phyloP scores from a whole-genome alignment of 2,797 vertebrate species.

The Acrocephalus scirpaceus region DNA sequence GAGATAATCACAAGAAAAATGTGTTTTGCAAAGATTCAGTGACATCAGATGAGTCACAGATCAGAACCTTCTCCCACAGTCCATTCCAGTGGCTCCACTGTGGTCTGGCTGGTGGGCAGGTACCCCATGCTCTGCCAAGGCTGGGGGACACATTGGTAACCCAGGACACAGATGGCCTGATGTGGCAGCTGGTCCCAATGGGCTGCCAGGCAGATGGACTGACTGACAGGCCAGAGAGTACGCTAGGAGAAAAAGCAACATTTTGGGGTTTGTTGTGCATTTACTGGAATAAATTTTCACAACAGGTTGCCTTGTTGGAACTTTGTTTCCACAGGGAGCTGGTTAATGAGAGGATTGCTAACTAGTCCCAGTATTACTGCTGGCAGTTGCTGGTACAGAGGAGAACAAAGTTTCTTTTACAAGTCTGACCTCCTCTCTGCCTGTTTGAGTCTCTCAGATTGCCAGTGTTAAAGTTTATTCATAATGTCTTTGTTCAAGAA shows the following conservation, averaged over 20 bases:
- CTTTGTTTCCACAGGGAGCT: not conserved
- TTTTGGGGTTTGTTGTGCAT: not conserved
- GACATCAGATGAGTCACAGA: not conserved
- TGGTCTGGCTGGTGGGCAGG: not conserved
- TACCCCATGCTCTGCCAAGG: not conserved
- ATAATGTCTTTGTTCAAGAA: not conserved
- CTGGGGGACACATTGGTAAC: not conserved
- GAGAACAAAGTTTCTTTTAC: not conserved
- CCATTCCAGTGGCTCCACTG: not conserved
- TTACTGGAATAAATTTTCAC: not conserved
- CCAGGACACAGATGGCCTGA: not conserved
- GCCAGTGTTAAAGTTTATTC: not conserved
- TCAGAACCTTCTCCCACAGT: not conserved
- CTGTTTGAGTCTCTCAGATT: not conserved
- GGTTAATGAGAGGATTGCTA: not conserved
- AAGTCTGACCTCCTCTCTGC: not conserved
- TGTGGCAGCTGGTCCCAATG: fast-evolving
- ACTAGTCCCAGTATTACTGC: not conserved
- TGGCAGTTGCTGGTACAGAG: not conserved
- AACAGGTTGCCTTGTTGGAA: not conserved
- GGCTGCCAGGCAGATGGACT: not conserved
- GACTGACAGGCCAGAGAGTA: fast-evolving
- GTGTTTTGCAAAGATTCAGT: not conserved
- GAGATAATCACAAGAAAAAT: not conserved
- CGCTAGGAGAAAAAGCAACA: not conserved